Conservation (phyloP, 37 sponge, comb jelly and placozoan species). For the Eunapius fragilis region DNA sequence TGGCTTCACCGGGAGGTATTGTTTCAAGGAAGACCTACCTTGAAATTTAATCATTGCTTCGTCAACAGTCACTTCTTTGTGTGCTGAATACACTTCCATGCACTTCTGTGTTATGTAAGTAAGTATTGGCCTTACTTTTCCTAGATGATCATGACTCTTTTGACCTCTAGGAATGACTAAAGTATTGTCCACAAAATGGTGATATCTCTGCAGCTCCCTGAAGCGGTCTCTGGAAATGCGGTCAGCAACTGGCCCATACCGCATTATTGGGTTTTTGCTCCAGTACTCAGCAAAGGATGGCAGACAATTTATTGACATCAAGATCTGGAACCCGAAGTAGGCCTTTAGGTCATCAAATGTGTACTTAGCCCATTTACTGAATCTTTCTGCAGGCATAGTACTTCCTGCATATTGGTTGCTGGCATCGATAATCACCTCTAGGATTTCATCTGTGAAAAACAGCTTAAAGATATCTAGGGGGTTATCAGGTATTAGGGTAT, state of each 20-base stretch:
- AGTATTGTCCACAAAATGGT: conserved; percentile 39
- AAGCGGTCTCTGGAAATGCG: conserved; percentile 26
- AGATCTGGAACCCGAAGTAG: conserved; percentile 25
- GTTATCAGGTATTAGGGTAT: not conserved
- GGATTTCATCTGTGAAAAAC: conserved; percentile 7
- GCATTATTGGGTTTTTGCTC: conserved; percentile 1
- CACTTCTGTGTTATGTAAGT: conserved; percentile 4
- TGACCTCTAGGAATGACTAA: conserved; percentile 5
- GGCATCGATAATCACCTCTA: conserved; percentile 13
- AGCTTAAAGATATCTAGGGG: conserved; percentile 18
- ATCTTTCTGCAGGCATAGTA: conserved; percentile 1
- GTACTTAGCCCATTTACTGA: not conserved
- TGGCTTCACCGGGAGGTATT: conserved; percentile 41
- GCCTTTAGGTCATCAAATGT: conserved; percentile 13
- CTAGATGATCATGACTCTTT: conserved; percentile 19
- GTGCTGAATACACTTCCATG: conserved; percentile 11
- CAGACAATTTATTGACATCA: conserved; percentile 14
- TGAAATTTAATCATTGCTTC: conserved; percentile 54
- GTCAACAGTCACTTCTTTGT: conserved; percentile 13
- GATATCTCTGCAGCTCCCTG: conserved; percentile 28
- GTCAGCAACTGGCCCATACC: conserved; percentile 24
- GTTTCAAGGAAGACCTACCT: conserved; percentile 35
- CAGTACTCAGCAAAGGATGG: conserved; percentile 30
- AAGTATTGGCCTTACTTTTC: conserved; percentile 30
- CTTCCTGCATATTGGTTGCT: conserved; percentile 29